phyloP scores from a whole-genome alignment of 2,113 vertebrate species.

The Nothocercus nigrocapillus region DNA sequence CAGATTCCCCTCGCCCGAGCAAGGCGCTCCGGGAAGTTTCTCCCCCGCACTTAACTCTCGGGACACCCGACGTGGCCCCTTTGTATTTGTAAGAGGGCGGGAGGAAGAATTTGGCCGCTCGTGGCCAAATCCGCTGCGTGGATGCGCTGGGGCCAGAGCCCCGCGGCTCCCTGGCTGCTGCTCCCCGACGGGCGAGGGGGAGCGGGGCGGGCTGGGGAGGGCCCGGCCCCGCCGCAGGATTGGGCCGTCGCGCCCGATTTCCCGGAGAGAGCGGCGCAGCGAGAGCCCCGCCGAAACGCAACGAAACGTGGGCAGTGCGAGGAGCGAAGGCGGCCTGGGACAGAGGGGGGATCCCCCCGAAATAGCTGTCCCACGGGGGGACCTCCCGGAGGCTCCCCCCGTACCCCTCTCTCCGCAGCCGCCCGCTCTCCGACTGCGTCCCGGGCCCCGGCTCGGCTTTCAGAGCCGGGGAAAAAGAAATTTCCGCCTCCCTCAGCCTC shows the following conservation, averaged over 20 bases:
- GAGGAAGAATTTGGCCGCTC: background rate
- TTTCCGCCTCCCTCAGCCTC: background rate
- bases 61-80: too few relatives aligned
- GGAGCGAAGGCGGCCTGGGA: background rate
- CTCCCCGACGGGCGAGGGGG: background rate
- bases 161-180: background rate
- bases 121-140: too few relatives aligned
- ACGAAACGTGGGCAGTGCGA: background rate
- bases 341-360: background rate
- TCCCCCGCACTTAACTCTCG: background rate
- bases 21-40: background rate
- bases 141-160: background rate
- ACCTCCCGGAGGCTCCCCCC: too few relatives aligned
- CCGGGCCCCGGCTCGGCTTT: background rate
- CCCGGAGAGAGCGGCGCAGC: background rate
- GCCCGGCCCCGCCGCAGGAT: background rate
- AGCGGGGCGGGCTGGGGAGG: accelerated
- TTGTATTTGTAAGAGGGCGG: background rate
- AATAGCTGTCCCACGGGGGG: accelerated
- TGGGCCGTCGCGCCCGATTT: background rate
- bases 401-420: background rate
- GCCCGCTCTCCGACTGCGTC: background rate
- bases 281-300: background rate
- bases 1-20: background rate
- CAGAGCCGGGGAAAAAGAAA: background rate